These are phyloP conservation scores for Dyspetes luteomarginatus DNA, from an alignment of 2,888 invertebrate species.

Conservation along the genomic window DNA sequence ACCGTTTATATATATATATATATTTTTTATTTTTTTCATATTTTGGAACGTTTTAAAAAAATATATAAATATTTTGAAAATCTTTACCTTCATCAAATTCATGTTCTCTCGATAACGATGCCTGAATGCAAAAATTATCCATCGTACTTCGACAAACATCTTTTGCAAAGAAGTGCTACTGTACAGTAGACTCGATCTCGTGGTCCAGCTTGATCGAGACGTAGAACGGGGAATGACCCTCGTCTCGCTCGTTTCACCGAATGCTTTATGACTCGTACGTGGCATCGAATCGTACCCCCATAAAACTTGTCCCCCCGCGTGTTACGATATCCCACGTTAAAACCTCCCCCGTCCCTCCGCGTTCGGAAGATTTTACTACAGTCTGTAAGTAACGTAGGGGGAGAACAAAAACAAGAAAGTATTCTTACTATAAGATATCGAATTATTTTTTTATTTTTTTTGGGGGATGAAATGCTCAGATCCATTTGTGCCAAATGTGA, in stretches of 20 bases:
- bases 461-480: not conserved
- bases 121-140: constrained; percentile 63
- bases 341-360: not conserved
- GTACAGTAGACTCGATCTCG: constrained; percentile 68
- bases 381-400: constrained; percentile 8
- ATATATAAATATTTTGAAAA: not conserved
- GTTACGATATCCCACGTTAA: constrained; percentile 56
- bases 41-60: too few species aligned
- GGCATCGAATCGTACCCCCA: constrained; percentile 75
- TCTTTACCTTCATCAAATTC: constrained; percentile 68
- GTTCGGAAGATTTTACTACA: constrained; percentile 65
- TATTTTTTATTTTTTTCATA: too few species aligned
- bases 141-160: constrained; percentile 74
- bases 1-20: not conserved
- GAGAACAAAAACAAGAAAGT: constrained; percentile 15
- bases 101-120: constrained; percentile 64
- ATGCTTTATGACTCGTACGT: constrained; percentile 76
- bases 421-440: not conserved
- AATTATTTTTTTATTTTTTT: too few species aligned
- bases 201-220: constrained; percentile 51
- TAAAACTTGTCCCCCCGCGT: constrained; percentile 73
- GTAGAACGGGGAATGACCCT: constrained; percentile 52
- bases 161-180: constrained; percentile 70
- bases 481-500: not conserved
- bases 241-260: constrained; percentile 73